phyloP scores from a whole-genome alignment of 2,113 vertebrate species.

The Stigmatopora argus region DNA sequence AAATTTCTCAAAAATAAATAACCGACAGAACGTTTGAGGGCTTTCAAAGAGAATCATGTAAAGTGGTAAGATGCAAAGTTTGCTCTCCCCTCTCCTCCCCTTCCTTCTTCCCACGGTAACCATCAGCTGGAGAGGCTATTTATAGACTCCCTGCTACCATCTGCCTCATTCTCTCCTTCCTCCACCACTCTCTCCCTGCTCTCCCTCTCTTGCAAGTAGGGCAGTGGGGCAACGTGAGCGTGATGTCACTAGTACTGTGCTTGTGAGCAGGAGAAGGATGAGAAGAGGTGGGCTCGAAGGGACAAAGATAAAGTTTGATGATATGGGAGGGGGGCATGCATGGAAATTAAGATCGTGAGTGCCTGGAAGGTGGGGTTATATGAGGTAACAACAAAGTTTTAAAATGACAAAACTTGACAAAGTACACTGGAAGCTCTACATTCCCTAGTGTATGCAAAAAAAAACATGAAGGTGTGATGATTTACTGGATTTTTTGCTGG shows the following conservation, averaged over 20 bases:
- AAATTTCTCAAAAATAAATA: not conserved
- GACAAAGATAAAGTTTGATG: not conserved
- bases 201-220: constrained; percentile 68
- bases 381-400: constrained; percentile 10
- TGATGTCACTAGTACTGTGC: constrained; percentile 59
- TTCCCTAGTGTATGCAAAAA: not conserved
- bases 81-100: constrained; percentile 13
- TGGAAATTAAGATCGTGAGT: constrained; percentile 7
- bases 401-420: constrained; percentile 31
- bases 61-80: constrained; percentile 38
- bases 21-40: not conserved
- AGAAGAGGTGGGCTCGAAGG: constrained; percentile 29
- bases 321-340: constrained; percentile 3
- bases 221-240: constrained; percentile 68
- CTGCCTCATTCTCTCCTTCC: constrained; percentile 59
- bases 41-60: constrained; percentile 29
- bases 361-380: not conserved
- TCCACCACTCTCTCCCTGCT: constrained; percentile 51
- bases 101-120: constrained; percentile 52
- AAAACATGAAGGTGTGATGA: not conserved
- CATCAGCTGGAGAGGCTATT: constrained; percentile 71
- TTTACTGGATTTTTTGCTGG: constrained; percentile 11
- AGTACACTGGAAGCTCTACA: not conserved
- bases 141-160: constrained; percentile 63
- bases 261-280: constrained; percentile 31